Evolutionary conservation across 2,113 vertebrate genomes (phyloP), one percentile per base, ranked within the genome.

Genomic region (Nasalis larvatus): DNA sequence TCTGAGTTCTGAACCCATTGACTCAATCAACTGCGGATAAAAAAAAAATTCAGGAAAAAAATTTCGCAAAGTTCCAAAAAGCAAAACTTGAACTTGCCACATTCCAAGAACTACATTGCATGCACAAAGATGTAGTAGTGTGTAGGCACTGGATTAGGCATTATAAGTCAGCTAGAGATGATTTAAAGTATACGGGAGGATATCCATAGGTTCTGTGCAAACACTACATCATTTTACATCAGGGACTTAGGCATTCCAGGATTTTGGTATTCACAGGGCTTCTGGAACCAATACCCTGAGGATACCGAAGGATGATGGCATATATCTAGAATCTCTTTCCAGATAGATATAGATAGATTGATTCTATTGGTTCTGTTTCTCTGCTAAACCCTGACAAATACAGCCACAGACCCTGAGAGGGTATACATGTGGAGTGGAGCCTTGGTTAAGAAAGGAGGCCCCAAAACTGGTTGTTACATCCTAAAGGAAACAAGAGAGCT

Each of bases 391-490:
- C 5, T 45, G 37, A 56, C 21, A 42, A 35, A 37, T 23, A 17
- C 45, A 68, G 60, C 42, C 42, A 47, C 4, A 13, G 68, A 6
- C 8, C 12, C 69, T 16, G 2, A 11, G 2, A 5, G 5, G 35
- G 8, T 54, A 49, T 30, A 42, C 18, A 1, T 11, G 58, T 7
- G 20, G 25, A n/a, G 13, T 21, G 49, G 27, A 58, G n/a, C 37
- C 21, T 83, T 11, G 7, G 14, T 20, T 14, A 35, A 25, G 9
- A 40, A 18, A 45, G 49, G 42, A 74, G 17, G 9, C 40, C 30
- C 18, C 6, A 3, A 40, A 3, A 2, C 4, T 30, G 11, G 13
- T 4, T 13, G 1, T 3, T 3, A 0, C 7, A 1, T 0, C 71
- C 27, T 14, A 23, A 12, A 35, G 30, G 30, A 78, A 74, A 21